Evolutionary conservation across 2,113 vertebrate species (phyloP).

Genomic region (Microcebus jonahi): DNA sequence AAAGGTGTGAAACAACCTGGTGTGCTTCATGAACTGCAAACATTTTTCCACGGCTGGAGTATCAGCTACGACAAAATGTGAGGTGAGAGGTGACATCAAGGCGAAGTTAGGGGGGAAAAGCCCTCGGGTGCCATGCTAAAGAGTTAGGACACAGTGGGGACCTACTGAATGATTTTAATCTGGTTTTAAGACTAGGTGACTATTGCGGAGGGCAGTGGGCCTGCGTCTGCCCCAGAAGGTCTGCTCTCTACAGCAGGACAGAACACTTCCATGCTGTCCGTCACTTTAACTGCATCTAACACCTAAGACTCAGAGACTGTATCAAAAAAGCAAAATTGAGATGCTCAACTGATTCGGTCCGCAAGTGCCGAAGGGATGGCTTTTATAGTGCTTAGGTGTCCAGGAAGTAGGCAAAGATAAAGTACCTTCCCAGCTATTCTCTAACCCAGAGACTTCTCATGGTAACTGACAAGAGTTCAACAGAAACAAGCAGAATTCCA

Average conservation of each 20-base stretch:
- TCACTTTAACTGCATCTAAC: constrained; percentile 25
- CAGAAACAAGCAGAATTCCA: neutral
- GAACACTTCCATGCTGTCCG: neutral
- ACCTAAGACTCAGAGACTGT: neutral
- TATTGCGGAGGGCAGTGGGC: neutral
- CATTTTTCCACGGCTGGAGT: neutral
- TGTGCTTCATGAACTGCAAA: neutral
- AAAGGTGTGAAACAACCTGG: neutral
- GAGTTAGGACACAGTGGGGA: neutral
- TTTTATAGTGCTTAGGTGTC: neutral
- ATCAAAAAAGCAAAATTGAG: constrained; percentile 40
- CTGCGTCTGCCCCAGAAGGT: neutral
- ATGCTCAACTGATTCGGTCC: neutral
- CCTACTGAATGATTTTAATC: neutral
- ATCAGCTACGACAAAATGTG: neutral
- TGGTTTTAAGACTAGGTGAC: neutral
- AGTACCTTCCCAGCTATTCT: neutral
- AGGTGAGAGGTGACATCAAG: neutral
- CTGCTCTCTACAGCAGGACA: neutral
- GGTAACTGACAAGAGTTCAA: neutral
- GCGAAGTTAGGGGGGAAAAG: neutral
- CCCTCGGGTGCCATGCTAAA: neutral
- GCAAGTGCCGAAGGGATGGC: neutral
- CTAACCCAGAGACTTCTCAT: neutral
- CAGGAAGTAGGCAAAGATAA: constrained; percentile 10